A percentile compares a stretch with the other conserved stretches of the same genome.
Conservation (phyloP, 2,113 vertebrate species). For the Corythaeola cristata region DNA sequence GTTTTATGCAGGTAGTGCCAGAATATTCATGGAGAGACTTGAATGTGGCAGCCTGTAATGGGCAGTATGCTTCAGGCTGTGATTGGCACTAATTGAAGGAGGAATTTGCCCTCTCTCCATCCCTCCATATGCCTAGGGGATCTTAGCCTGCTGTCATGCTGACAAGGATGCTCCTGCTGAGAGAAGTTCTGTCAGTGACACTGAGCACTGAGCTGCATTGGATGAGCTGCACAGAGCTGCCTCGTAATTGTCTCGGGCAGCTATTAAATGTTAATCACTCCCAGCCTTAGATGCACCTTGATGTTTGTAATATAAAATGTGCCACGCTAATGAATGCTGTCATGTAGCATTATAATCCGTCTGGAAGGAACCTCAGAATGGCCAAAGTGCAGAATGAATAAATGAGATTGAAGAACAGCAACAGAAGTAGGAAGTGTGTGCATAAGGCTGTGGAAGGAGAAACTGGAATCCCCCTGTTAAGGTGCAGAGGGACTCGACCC, state of each 20-base stretch:
- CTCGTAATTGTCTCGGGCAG: neutral
- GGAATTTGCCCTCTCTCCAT: slow-evolving; percentile 8
- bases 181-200: slow-evolving; percentile 19
- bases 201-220: neutral
- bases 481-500: neutral
- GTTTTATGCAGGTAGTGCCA: slow-evolving; percentile 37
- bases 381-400: neutral
- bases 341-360: neutral
- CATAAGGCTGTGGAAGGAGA: neutral
- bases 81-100: slow-evolving; percentile 55
- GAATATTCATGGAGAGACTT: neutral
- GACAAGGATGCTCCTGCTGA: slow-evolving; percentile 25
- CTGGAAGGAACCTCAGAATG: neutral
- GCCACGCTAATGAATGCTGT: neutral
- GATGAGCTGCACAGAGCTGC: neutral
- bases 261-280: slow-evolving; percentile 39
- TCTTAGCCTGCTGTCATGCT: slow-evolving; percentile 11
- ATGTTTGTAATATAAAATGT: neutral
- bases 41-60: neutral
- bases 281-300: neutral
- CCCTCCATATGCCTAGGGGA: slow-evolving; percentile 1
- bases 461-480: neutral
- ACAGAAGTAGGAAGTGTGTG: neutral
- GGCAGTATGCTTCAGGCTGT: neutral
- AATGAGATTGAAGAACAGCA: neutral